Percentiles rank a stretch among this genome's conserved stretches.
These are phyloP conservation scores for Pristionchus arcanus DNA, from an alignment of 2,888 invertebrate genomes.

Conservation along the genomic window DNA sequence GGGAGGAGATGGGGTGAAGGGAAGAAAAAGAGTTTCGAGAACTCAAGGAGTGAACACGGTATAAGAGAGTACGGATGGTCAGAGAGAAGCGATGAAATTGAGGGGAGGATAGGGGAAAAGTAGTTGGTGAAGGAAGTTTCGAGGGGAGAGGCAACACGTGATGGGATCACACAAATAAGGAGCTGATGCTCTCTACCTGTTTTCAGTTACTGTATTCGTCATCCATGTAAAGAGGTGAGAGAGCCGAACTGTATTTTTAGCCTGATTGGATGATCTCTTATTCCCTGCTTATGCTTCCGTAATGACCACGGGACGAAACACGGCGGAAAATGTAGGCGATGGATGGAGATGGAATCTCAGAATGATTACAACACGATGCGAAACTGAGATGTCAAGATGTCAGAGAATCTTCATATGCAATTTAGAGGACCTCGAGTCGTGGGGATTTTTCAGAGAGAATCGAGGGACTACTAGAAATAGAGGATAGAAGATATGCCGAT, in stretches of 20 bases:
- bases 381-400: too few relatives aligned
- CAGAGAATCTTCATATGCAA: too few relatives aligned
- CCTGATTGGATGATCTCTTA: background rate
- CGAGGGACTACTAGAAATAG: background rate
- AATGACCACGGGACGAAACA: background rate
- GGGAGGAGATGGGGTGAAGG: background rate
- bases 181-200: constrained; percentile 5
- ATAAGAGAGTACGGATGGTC: constrained; percentile 6
- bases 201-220: constrained; percentile 24
- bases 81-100: background rate
- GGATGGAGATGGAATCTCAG: background rate
- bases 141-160: background rate
- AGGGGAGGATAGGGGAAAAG: background rate
- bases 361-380: background rate
- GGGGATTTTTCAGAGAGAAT: background rate
- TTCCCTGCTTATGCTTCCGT: background rate
- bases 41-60: constrained; percentile 17
- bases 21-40: constrained; percentile 16
- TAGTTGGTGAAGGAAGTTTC: background rate
- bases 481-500: background rate
- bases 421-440: too few relatives aligned
- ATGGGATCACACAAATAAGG: constrained; percentile 48
- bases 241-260: background rate
- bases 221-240: background rate
- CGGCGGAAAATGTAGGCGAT: background rate